Base-by-base conservation (phyloP, 2,888 invertebrate genomes). In the Drosophila paranaensis region DNA sequence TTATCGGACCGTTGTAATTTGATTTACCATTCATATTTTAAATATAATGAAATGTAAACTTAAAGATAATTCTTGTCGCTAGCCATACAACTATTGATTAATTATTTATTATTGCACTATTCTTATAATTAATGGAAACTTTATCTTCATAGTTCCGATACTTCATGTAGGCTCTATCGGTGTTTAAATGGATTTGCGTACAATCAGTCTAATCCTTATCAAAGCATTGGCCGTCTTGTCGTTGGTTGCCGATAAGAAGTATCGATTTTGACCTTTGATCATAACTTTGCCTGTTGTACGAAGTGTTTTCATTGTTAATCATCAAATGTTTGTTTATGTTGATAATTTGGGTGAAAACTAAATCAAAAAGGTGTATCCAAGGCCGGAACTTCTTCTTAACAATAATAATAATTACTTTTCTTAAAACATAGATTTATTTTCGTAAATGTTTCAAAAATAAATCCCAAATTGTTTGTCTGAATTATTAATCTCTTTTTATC, bases 231-330 rank as follows among this genome's bases (percentile, higher is more conserved):
- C 25, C 40, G 42, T 42, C 64, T 69, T 65, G 60, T 76, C 71
- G 80, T 66, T 53, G 55, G 55, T 33, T 27, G 55, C 71, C 75
- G 81, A 86, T 86, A 79, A 74, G 71, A 37, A 63, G 39, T 25
- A 11, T 45, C 39, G 33, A 25, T 20, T 40, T 43, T 68, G 65
- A 82, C 71, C 86, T 82, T 86, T 86, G 83, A 4, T 45, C 81
- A 55, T 13, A 37, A 40, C 25, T 37, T 61, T 25, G 33, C 53
- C 42, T 50, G 13, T 4, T 42, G 35, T 30, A 39, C 11, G 20
- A 75, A 54, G 58, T 53, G 39, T 14, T 35, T 60, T 58, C 37
- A 27, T 63, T 64, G 71, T 84, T 77, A 84, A 63, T 84, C 61
- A 63, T 84, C 61, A 58, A 64, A 9, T 25, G 13, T 42, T 54